Conservation (phyloP, 1,140 invertebrate genomes). For the Drosophila sp. region DNA sequence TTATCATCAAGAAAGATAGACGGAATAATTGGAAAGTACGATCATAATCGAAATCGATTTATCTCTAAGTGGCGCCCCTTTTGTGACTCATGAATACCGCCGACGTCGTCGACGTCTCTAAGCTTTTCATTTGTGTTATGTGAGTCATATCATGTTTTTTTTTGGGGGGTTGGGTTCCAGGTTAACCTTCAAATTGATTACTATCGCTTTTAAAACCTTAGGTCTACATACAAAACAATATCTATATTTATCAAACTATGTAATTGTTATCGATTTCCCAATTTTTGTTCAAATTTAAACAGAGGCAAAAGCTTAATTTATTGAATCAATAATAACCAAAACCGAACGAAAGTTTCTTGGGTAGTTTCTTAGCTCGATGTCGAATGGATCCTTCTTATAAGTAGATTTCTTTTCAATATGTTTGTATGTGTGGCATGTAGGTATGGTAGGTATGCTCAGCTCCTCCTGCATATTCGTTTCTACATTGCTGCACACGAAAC, state of each 20-base stretch:
- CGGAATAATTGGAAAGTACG: neutral
- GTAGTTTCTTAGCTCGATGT: too few relatives aligned
- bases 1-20: neutral
- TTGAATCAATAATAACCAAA: neutral
- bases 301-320: slow-evolving; percentile 2
- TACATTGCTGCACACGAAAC: slow-evolving; percentile 77
- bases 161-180: neutral
- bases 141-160: neutral
- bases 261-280: slow-evolving; percentile 25
- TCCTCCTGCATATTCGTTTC: slow-evolving; percentile 56
- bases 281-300: slow-evolving; percentile 2
- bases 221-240: slow-evolving; percentile 7
- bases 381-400: too few relatives aligned
- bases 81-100: neutral
- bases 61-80: slow-evolving; percentile 4
- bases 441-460: neutral
- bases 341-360: neutral
- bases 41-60: slow-evolving; percentile 1
- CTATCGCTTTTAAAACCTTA: slow-evolving; percentile 14
- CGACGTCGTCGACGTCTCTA: neutral
- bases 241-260: slow-evolving; percentile 34
- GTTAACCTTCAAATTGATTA: slow-evolving; percentile 9
- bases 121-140: neutral
- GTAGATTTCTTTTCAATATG: neutral
- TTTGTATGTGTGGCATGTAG: neutral